Percentiles rank a stretch among this genome's conserved stretches.
phyloP scores from a whole-genome alignment of 2,888 invertebrate genomes.

The Therioaphis trifolii region DNA sequence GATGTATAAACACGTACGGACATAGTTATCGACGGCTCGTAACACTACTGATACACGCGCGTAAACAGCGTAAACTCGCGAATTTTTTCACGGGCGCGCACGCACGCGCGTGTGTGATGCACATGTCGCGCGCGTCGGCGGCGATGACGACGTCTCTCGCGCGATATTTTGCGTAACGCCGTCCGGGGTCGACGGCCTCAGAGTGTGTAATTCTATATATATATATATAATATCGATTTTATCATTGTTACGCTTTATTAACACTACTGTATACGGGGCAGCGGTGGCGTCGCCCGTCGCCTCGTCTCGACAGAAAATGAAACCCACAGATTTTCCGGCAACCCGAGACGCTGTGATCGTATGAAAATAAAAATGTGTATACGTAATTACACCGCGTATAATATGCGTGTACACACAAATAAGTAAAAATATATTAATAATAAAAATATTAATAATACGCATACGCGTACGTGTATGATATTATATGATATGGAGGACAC shows the following conservation, averaged over 20 bases:
- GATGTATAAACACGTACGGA: too few relatives aligned
- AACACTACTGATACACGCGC: too few relatives aligned
- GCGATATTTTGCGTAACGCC: conserved; percentile 29
- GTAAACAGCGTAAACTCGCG: too few relatives aligned
- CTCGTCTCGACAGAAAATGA: background rate
- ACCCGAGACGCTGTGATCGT: background rate
- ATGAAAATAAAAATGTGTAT: background rate
- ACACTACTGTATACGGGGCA: background rate
- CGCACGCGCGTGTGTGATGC: background rate
- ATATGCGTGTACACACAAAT: background rate
- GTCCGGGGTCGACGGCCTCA: conserved; percentile 36
- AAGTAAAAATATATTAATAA: background rate
- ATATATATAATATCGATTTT: conserved; percentile 18
- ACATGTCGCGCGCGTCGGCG: background rate
- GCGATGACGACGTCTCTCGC: background rate
- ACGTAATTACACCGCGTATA: background rate
- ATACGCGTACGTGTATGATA: background rate
- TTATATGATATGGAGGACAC: conserved; percentile 47
- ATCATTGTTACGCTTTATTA: background rate
- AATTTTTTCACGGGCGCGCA: background rate
- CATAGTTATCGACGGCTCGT: too few relatives aligned
- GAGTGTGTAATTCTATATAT: conserved; percentile 11
- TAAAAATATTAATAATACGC: conserved; percentile 17
- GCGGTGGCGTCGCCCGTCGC: background rate
- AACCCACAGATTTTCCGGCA: background rate